Percentiles rank a stretch among this genome's conserved stretches.
These are phyloP conservation scores for Crocuta crocuta DNA, from an alignment of 2,113 vertebrate species.

Conservation along the genomic window DNA sequence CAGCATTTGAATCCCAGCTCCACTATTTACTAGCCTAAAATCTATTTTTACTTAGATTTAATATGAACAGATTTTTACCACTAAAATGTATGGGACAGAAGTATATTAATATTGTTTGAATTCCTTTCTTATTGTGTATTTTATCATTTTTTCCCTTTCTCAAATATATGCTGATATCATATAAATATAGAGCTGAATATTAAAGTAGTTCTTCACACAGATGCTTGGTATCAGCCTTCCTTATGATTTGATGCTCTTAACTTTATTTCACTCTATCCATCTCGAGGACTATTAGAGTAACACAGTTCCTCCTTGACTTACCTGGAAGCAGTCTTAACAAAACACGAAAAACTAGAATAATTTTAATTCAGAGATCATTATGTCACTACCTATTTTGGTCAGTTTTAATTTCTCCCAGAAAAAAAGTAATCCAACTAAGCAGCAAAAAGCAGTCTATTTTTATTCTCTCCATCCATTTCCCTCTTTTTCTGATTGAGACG, in stretches of 20 bases:
- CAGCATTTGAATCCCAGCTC: background rate
- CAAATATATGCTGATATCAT: background rate
- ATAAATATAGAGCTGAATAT: background rate
- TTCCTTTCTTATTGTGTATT: background rate
- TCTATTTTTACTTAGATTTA: background rate
- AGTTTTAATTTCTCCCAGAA: conserved; percentile 30
- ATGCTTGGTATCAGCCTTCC: background rate
- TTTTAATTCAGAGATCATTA: background rate
- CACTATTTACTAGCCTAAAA: background rate
- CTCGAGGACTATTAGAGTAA: background rate
- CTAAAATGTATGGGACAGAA: background rate
- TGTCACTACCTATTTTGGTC: background rate
- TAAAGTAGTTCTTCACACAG: background rate
- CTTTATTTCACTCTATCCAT: background rate
- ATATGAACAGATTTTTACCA: background rate
- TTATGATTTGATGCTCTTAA: background rate
- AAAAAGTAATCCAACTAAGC: background rate
- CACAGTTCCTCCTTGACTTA: background rate
- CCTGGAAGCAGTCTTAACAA: background rate
- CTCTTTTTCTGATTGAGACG: background rate
- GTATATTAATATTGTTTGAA: background rate
- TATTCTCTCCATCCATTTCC: background rate
- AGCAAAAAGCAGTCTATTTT: background rate
- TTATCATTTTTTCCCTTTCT: background rate
- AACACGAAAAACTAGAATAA: background rate